Evolutionary conservation across 2,797 vertebrate genomes (phyloP), one percentile per base, ranked within the genome.

Genomic region (Triplophysa yarkandensis): DNA sequence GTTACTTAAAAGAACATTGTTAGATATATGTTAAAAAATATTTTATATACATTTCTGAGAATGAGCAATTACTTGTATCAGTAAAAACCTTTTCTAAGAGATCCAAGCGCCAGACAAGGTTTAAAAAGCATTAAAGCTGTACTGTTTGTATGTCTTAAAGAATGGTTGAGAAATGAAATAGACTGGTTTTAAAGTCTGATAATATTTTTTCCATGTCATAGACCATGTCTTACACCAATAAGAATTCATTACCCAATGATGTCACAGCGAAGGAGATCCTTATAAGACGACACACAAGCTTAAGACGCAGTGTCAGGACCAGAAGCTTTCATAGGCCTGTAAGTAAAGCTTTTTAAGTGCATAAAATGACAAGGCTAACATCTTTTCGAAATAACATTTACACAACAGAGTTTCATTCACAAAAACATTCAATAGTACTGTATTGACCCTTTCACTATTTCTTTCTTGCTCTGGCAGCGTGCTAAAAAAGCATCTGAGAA

Each of bases 261-360:
- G 90, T 84, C 70, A 94, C 93, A 34, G 89, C 90, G 62, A 95
- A 89, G 85, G 98, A 98, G 90, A 99, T 99, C 39, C 89, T 99
- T 66, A 95, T 99, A 82, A 92, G 96, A 57, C 92, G 95, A 0
- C 92, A 97, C 11, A 85, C 93, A 85, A 98, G 93, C 85, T 80
- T 99, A 74, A 90, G 94, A 16, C 93, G 93, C 55, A 98, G 95
- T 86, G 81, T 98, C 61, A 88, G 93, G 66, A 90, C 84, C 0
- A 85, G 87, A 46, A 91, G 86, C 82, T 86, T 87, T 48, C 87
- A 87, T 44, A 71, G 77, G 14, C 13, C 78, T 32, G 92, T 92
- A 81, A 79, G 83, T 65, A 55, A 21, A 30, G 25, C 41, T 55
- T 68, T 44, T 44, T 23, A 58, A 17, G 27, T 7, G 27, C 28